Evolutionary conservation across 2,113 vertebrate genomes (phyloP), one percentile per base, ranked within the genome.

Genomic region (Anguilla rostrata): DNA sequence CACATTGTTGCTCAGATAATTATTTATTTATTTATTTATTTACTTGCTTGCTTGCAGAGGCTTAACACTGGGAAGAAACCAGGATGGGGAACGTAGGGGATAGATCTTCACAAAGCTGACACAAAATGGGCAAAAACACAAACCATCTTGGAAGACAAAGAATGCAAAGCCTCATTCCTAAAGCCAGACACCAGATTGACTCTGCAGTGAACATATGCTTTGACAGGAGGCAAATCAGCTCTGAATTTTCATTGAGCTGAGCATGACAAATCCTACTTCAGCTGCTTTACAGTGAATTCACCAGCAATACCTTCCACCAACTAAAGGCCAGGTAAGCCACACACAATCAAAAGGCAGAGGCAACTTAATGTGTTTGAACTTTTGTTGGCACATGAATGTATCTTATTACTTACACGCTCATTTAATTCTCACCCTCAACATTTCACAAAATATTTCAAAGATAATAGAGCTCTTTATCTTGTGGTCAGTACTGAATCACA

Each of bases 221-320:
- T 60, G 60, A 66, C 18, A 75, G 71, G n/a, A 34, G 71, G 5
- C 71, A 34, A 29, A n/a, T n/a, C n/a, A 75, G 26, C 71, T 75
- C 71, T 29, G 71, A 34, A 75, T 75, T 34, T 75, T 75, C 71
- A 34, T 12, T 75, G 71, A 75, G 71, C 71, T 34, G 71, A 75
- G 71, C 71, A 75, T 75, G 71, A 75, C n/a, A 34, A 75, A 75
- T 75, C 71, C 71, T 75, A 22, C 71, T 75, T 75, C n/a, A 34
- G 71, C 71, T 75, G 26, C 26, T 75, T 75, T 26, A 75, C n/a
- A 75, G 71, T 75, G 71, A 11, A 34, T 75, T 75, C 71, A 75
- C n/a, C 71, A 75, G 8, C 26, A 34, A 75, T 11, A n/a, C 71
- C n/a, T 34, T 75, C 26, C n/a, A 34, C n/a, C 26, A 75, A 34